Conservation (phyloP, 1,140 invertebrate genomes). For the Paraescarpia echinospica region DNA sequence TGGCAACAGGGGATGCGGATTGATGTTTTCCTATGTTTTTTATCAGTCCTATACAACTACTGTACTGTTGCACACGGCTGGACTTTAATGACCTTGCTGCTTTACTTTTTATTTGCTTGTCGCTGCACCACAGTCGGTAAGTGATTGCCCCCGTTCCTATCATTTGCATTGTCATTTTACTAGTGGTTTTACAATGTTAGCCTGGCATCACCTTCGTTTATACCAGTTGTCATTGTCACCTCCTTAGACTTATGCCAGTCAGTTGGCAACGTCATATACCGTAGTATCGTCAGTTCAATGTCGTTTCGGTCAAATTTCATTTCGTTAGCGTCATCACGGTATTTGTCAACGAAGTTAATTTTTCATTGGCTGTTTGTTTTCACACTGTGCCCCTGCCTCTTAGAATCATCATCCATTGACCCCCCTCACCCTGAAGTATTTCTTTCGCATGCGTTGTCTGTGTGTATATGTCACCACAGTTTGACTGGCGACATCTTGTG, state of each 20-base stretch:
- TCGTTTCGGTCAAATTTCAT: neutral
- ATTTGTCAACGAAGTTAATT: neutral
- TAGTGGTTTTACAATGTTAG: neutral
- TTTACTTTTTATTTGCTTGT: neutral
- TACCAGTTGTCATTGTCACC: neutral
- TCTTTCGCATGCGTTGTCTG: neutral
- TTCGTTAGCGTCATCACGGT: neutral
- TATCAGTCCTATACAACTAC: neutral
- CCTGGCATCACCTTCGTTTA: neutral
- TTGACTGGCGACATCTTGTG: neutral
- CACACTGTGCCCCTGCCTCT: neutral
- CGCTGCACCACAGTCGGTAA: constrained; percentile 3
- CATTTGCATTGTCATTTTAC: constrained; percentile 6
- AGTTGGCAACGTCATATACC: neutral
- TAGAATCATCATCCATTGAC: neutral
- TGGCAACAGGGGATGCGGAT: neutral
- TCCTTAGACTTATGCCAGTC: neutral
- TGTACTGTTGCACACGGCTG: neutral
- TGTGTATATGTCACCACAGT: neutral
- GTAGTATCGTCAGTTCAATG: neutral
- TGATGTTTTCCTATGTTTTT: neutral
- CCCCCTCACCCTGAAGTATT: neutral
- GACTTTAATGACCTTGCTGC: neutral
- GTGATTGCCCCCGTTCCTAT: neutral
- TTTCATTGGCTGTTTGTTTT: neutral